Conservation (phyloP, 2,888 invertebrate species). For the Pocota personata region DNA sequence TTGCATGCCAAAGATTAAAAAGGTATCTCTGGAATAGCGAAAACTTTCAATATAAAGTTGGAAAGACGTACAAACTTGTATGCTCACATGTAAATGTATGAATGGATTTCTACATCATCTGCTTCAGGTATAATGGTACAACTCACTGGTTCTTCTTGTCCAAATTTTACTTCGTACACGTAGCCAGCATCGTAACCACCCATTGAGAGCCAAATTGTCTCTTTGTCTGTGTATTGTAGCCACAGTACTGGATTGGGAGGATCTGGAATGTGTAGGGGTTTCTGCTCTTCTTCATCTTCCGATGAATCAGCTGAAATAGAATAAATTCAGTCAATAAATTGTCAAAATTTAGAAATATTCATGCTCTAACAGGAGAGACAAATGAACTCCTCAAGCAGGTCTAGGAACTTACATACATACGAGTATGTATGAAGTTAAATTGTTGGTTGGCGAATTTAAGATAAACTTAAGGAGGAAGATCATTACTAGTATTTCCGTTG, state of each 20-base stretch:
- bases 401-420: no score
- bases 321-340: neutral
- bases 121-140: conserved; percentile 84
- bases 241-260: conserved; percentile 85
- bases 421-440: no score
- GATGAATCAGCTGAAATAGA: conserved; percentile 83
- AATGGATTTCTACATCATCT: conserved; percentile 85
- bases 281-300: conserved; percentile 83
- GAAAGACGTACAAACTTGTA: neutral
- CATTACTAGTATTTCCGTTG: no score
- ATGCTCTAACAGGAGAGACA: no score
- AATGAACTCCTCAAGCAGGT: no score
- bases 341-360: no score
- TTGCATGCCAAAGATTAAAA: conserved; percentile 85
- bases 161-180: conserved; percentile 85
- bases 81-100: conserved; percentile 84
- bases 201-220: conserved; percentile 86
- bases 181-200: conserved; percentile 87
- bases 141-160: conserved; percentile 82
- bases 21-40: conserved; percentile 82
- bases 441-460: no score
- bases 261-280: conserved; percentile 84
- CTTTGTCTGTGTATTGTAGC: conserved; percentile 83
- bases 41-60: no score
- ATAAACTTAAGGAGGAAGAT: no score